Conservation (phyloP, 2,113 vertebrate genomes). For the Ammospiza nelsoni region DNA sequence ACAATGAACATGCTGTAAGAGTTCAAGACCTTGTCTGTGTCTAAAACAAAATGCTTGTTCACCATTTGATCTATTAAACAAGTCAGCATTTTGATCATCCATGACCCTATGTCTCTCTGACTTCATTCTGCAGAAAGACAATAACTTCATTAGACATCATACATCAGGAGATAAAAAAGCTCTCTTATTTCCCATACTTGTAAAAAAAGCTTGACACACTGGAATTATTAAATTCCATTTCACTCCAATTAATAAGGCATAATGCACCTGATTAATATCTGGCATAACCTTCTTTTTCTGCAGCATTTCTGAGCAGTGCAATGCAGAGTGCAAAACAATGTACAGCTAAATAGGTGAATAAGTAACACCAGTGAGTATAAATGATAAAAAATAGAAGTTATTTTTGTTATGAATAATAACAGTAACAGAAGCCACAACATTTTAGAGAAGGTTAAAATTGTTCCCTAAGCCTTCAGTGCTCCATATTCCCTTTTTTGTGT, state of each 20-base stretch:
- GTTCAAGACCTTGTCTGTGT: background rate
- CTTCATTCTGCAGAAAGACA: slow-evolving; percentile 50
- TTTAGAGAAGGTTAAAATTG: background rate
- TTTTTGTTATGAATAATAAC: background rate
- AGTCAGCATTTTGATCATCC: background rate
- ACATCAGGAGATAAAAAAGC: background rate
- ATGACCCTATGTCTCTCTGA: background rate
- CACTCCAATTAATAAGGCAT: background rate
- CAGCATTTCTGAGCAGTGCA: background rate
- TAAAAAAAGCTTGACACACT: background rate
- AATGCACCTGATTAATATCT: background rate
- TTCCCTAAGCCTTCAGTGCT: background rate
- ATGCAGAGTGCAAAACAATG: background rate
- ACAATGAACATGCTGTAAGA: background rate
- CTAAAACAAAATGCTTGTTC: background rate
- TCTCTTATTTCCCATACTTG: slow-evolving; percentile 15
- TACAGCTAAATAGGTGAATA: background rate
- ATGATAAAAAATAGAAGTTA: background rate
- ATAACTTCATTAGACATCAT: slow-evolving; percentile 26
- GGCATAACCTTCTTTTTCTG: background rate
- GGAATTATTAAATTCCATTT: background rate
- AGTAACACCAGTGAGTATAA: background rate
- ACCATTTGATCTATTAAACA: background rate
- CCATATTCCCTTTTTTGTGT: background rate
- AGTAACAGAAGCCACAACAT: background rate